Base-by-base conservation (phyloP, 2,113 vertebrate genomes). In the Pteronura brasiliensis region DNA sequence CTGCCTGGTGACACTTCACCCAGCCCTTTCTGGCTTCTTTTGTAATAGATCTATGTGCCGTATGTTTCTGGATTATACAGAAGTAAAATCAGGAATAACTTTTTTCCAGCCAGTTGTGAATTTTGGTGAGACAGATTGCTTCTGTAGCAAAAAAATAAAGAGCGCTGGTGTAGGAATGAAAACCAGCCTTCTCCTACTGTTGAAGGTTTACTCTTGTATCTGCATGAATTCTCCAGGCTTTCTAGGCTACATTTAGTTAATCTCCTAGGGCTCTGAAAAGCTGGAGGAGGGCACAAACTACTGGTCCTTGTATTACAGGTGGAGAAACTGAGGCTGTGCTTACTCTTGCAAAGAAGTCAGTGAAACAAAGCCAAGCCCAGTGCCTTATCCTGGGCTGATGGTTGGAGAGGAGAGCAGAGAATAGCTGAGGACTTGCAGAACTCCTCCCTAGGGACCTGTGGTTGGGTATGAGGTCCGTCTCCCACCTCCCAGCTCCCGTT, bases 101-200 rank as follows among this genome's bases (percentile, higher is more conserved):
- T 47, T 34, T 14, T 27, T 14, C 6, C 13, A 25, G 52, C 88
- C n/a, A 61, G 91, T 95, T 96, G 85, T 97, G 98, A 98, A 96
- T 94, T 93, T 85, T 91, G 20, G 42, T 79, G 91, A 55, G 77
- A 63, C 82, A 9, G 15, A 94, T 82, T 97, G 93, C 88, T 97
- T 94, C 88, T 96, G 65, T 39, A 82, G 96, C 49, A 94, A 91
- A 94, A 90, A 90, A 97, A 90, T n/a, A 88, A 84, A 85, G 31
- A 83, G 47, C 1, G 31, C 71, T 69, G 82, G 94, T 67, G 71
- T 42, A 61, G 95, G 90, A 94, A 93, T 59, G 91, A 44, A 88
- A 88, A 82, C 59, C 29, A 14, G 79, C 31, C 27, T n/a, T 82
- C 55, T 42, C 55, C 52, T 49, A 49, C 67, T 15, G 34, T 57